phyloP scores from a whole-genome alignment of 2,113 vertebrate genomes.

The Aegotheles bennettii region DNA sequence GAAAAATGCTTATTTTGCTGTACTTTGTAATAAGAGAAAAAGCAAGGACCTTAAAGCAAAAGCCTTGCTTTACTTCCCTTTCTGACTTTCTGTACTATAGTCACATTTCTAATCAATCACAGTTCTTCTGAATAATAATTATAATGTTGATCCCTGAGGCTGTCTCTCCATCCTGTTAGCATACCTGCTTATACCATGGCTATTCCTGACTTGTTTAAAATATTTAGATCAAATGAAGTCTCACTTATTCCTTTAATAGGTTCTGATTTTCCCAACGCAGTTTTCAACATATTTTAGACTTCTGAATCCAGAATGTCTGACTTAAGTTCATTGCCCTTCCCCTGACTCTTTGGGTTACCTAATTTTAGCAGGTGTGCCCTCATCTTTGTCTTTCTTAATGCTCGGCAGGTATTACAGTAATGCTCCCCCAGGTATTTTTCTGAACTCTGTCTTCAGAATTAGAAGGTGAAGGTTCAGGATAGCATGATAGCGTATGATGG shows the following conservation, averaged over 20 bases:
- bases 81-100: neutral
- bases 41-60: neutral
- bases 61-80: neutral
- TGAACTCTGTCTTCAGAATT: neutral
- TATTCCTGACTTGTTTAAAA: constrained; percentile 41
- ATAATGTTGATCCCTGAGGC: constrained; percentile 25
- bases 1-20: neutral
- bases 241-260: neutral
- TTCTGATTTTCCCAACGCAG: neutral
- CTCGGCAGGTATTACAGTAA: neutral
- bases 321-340: neutral
- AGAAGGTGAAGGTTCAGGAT: neutral
- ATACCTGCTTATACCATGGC: neutral
- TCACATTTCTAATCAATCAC: constrained; percentile 34
- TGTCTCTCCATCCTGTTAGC: neutral
- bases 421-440: neutral
- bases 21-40: neutral
- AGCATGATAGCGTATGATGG: neutral
- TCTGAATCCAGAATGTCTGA: neutral
- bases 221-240: constrained; percentile 9
- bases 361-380: constrained; percentile 3
- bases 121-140: neutral
- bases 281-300: neutral
- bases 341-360: neutral
- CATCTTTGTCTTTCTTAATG: neutral